Evolutionary conservation across 2,113 vertebrate genomes (phyloP), one percentile per base, ranked within the genome.

Genomic region (Phalacrocorax aristotelis): DNA sequence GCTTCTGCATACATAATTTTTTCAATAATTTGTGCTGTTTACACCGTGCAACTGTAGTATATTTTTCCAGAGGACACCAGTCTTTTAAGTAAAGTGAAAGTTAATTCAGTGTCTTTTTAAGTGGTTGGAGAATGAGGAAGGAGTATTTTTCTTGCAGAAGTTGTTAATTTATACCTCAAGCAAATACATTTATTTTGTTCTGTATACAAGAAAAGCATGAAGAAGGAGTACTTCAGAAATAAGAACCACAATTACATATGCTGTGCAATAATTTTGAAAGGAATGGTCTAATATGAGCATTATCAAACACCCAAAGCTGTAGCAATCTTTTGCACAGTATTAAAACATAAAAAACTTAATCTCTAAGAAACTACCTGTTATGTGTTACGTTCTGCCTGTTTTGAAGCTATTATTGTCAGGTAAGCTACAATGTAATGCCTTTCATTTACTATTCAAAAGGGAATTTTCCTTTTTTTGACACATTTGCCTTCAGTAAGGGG

Each of bases 91-190:
- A 85, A 92, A 93, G 54, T 77, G 62, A 68, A 83, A 83, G 52
- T 91, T 76, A 57, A 1, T 82, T 88, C 65, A 52, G 19, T 95
- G 51, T 64, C 44, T 68, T 65, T 89, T 65, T 51, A 68, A 71
- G 71, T 86, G 69, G 51, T 93, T 51, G 7, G 10, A 69, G 14
- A 75, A 61, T 2, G 4, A 65, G 78, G 48, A 82, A 83, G 57
- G 49, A 89, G 69, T 75, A 30, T 75, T 78, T 95, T 87, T 86
- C 89, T 83, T 94, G 72, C 54, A 72, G 70, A 81, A 86, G 58
- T 93, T 84, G 32, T 89, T 97, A 25, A 69, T 80, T 89, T 91
- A 93, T 96, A 98, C 92, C 90, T 98, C 96, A 96, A 49, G 29
- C 32, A 87, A 83, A 64, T 65, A 70, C 48, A 83, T 36, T 80